These are phyloP conservation scores for Lasiurus cinereus DNA, from an alignment of 2,113 vertebrate species.

Conservation along the genomic window DNA sequence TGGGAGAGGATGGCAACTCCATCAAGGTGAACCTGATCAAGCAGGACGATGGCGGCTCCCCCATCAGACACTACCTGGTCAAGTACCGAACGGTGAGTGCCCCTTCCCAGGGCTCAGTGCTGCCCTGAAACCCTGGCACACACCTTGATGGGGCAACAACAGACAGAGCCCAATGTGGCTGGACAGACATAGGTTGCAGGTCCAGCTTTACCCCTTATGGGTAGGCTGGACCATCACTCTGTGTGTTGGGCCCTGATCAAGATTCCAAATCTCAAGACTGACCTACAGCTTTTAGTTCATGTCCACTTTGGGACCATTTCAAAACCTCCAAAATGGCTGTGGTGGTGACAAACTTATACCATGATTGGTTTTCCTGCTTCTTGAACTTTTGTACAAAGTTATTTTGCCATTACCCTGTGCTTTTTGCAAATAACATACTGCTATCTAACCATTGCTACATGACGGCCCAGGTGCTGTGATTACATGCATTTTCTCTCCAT, in stretches of 20 bases:
- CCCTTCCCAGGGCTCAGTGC: background rate
- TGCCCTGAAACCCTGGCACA: accelerated
- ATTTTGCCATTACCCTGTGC: background rate
- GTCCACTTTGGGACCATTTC: background rate
- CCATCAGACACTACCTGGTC: conserved; percentile 96
- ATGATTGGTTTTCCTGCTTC: background rate
- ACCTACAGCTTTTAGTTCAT: background rate
- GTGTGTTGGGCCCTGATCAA: background rate
- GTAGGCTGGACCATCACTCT: background rate
- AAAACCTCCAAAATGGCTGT: background rate
- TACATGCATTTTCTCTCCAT: background rate
- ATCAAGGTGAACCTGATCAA: conserved; percentile 94
- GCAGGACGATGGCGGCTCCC: conserved; percentile 98
- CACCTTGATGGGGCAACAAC: too few relatives aligned
- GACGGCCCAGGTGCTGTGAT: background rate
- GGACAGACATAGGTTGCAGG: background rate
- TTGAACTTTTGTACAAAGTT: background rate
- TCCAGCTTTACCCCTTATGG: too few relatives aligned
- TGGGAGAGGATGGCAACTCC: conserved; percentile 95
- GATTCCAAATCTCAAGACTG: background rate
- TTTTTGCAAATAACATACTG: background rate
- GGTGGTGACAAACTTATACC: background rate
- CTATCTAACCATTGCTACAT: background rate
- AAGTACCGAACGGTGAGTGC: conserved; percentile 95
- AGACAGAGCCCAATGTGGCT: background rate